Percentiles rank a stretch among this genome's conserved stretches.
phyloP scores from a whole-genome alignment of 2,888 invertebrate genomes.

The Sialis lutaria region DNA sequence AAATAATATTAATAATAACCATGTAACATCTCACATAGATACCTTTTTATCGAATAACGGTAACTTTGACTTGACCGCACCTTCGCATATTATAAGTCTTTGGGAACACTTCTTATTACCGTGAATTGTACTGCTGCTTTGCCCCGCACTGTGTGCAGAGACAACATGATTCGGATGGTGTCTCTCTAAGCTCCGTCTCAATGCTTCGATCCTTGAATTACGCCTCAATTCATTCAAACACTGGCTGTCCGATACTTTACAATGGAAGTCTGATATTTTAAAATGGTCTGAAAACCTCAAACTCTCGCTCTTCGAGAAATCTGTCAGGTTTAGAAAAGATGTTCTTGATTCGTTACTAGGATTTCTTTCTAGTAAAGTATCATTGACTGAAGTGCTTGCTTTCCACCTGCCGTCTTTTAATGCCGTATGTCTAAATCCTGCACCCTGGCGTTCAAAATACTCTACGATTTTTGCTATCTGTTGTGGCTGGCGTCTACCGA shows the following conservation, averaged over 20 bases:
- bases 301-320: constrained; percentile 4
- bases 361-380: background rate
- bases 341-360: background rate
- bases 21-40: constrained; percentile 11
- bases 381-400: constrained; percentile 18
- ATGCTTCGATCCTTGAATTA: constrained; percentile 10
- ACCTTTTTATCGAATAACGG: constrained; percentile 66
- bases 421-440: constrained; percentile 29
- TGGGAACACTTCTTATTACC: constrained; percentile 31
- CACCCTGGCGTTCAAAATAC: constrained; percentile 69
- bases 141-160: constrained; percentile 17
- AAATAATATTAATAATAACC: background rate
- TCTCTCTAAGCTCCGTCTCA: constrained; percentile 9
- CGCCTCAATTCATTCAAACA: constrained; percentile 9
- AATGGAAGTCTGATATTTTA: constrained; percentile 13
- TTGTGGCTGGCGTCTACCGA: constrained; percentile 31
- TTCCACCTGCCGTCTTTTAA: constrained; percentile 22
- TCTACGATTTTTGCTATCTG: constrained; percentile 73
- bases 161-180: constrained; percentile 8
- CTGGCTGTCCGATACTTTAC: constrained; percentile 7
- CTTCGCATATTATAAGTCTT: constrained; percentile 64
- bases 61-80: constrained; percentile 71
- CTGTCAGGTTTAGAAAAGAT: background rate
- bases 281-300: constrained; percentile 18
- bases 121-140: constrained; percentile 18